Conservation (phyloP, 2,888 invertebrate species). For the Cepaea hortensis region DNA sequence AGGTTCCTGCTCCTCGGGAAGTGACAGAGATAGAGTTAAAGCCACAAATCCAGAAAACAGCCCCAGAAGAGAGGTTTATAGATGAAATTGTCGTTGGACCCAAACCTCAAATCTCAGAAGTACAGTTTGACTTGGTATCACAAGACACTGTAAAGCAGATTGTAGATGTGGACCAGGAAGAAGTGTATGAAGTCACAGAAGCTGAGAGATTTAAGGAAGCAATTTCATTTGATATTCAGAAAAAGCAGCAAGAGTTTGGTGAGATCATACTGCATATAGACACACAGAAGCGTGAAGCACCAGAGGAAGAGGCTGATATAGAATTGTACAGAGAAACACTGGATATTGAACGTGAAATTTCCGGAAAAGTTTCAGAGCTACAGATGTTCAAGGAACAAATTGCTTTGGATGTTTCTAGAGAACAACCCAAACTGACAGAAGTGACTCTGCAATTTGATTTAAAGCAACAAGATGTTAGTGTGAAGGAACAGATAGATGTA, state of each 20-base stretch:
- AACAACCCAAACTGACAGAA: slow-evolving; percentile 53
- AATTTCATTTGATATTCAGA: slow-evolving; percentile 51
- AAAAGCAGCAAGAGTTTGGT: slow-evolving; percentile 38
- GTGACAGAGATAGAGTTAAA: slow-evolving; percentile 55
- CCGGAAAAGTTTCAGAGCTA: slow-evolving; percentile 30
- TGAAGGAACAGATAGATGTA: slow-evolving; percentile 47
- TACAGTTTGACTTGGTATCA: slow-evolving; percentile 7
- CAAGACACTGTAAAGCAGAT: slow-evolving; percentile 9
- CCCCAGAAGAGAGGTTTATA: slow-evolving; percentile 47
- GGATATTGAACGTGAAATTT: slow-evolving; percentile 38
- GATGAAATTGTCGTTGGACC: slow-evolving; percentile 45
- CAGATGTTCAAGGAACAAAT: slow-evolving; percentile 51
- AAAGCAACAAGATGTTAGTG: slow-evolving; percentile 38
- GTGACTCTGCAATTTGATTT: slow-evolving; percentile 36
- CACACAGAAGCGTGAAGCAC: slow-evolving; percentile 40
- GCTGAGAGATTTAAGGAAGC: slow-evolving; percentile 45
- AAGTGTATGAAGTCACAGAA: slow-evolving; percentile 27
- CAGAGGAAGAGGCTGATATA: slow-evolving; percentile 23
- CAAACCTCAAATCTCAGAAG: slow-evolving; percentile 6
- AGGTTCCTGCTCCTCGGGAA: slow-evolving; percentile 52
- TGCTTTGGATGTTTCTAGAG: slow-evolving; percentile 47
- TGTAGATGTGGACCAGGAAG: slow-evolving; percentile 2
- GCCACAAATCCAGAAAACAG: slow-evolving; percentile 54
- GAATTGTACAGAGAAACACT: slow-evolving; percentile 31
- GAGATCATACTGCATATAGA: slow-evolving; percentile 37